A percentile compares a stretch with the other conserved stretches of the same genome.
Conservation (phyloP, 2,888 invertebrate species). For the Eumacrocentrus americanus region DNA sequence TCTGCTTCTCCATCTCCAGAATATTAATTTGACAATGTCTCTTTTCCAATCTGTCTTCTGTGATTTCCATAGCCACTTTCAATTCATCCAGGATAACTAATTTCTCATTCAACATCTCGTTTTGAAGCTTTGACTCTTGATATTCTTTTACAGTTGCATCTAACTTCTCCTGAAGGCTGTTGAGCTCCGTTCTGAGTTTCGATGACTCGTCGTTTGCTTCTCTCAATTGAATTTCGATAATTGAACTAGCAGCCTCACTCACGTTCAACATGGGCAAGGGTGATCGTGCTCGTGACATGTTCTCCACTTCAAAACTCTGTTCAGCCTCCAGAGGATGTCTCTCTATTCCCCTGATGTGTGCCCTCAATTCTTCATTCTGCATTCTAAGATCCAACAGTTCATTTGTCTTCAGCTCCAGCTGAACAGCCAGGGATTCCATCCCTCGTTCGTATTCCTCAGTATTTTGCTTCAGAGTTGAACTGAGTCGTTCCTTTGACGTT, state of each 20-base stretch:
- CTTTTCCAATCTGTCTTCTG: slow-evolving; percentile 16
- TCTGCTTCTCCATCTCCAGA: slow-evolving; percentile 15
- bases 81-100: slow-evolving; percentile 11
- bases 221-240: slow-evolving; percentile 58
- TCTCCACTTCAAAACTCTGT: slow-evolving; percentile 54
- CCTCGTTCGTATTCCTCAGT: slow-evolving; percentile 41
- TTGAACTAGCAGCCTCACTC: slow-evolving; percentile 53
- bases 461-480: slow-evolving; percentile 42
- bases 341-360: slow-evolving; percentile 46
- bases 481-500: slow-evolving; percentile 37
- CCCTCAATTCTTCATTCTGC: slow-evolving; percentile 50
- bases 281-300: slow-evolving; percentile 10
- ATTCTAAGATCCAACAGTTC: slow-evolving; percentile 48
- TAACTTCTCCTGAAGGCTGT: slow-evolving; percentile 22
- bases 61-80: slow-evolving; percentile 8
- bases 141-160: slow-evolving; percentile 19
- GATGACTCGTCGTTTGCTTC: slow-evolving; percentile 55
- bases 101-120: slow-evolving; percentile 10
- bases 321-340: slow-evolving; percentile 38
- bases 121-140: slow-evolving; percentile 17
- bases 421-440: slow-evolving; percentile 41
- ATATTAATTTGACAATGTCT: slow-evolving; percentile 14
- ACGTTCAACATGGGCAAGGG: slow-evolving; percentile 40
- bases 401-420: slow-evolving; percentile 47
- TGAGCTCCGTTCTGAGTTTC: slow-evolving; percentile 35